Conservation (phyloP, 2,113 vertebrate species). For the human (Homo sapiens) region GRCh38 chr3:40786001-40786500, state of each 20-base stretch:
- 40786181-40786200: too few species aligned
- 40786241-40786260: neutral
- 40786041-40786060: neutral
- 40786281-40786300: neutral
- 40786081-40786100: neutral
- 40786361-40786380: neutral
- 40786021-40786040: neutral
- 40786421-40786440: neutral
- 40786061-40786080: too few species aligned
- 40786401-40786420: neutral
- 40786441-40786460: neutral
- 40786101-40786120: neutral
- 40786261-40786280: neutral
- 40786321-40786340: neutral
- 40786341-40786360: fast-evolving
- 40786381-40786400: neutral
- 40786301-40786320: neutral
- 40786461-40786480: neutral
- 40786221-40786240: neutral
- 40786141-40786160: neutral
- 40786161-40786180: too few species aligned
- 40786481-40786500: neutral
- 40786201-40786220: too few species aligned
- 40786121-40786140: neutral
- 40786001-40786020: neutral